These are phyloP conservation scores for Parambassis ranga DNA, from an alignment of 2,797 vertebrate genomes.

Conservation along the genomic window DNA sequence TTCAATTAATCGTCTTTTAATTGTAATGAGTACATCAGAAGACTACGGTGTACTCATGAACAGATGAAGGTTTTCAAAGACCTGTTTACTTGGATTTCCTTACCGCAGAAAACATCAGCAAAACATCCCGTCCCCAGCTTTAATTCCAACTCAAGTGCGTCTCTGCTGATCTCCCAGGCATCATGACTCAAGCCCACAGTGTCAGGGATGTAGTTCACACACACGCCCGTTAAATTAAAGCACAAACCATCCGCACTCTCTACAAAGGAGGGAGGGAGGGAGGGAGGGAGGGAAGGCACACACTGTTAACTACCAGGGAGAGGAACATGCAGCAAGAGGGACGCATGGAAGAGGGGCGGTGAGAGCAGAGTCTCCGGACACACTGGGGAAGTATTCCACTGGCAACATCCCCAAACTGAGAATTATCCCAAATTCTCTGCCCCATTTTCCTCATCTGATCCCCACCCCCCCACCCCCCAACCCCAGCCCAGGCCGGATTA, in stretches of 20 bases:
- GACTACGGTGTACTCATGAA: no score
- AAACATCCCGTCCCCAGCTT: slow-evolving; percentile 99
- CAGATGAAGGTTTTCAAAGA: background rate
- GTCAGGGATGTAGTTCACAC: slow-evolving; percentile 92
- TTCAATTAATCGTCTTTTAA: no score
- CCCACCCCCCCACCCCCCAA: no score
- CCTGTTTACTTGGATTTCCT: slow-evolving; percentile 71
- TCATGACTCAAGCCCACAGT: slow-evolving; percentile 98
- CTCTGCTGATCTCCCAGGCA: slow-evolving; percentile 95
- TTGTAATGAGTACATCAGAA: no score
- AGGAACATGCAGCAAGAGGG: slow-evolving; percentile 86
- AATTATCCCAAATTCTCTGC: background rate
- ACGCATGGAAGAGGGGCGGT: slow-evolving; percentile 81
- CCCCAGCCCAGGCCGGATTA: background rate
- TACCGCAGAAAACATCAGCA: slow-evolving; percentile 99
- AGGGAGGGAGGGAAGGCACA: slow-evolving; percentile 73
- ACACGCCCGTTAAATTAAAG: slow-evolving; percentile 95
- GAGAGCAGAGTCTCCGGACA: slow-evolving; percentile 41
- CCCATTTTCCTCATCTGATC: slow-evolving; percentile 7
- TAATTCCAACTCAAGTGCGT: slow-evolving; percentile 87
- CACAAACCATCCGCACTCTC: slow-evolving; percentile 98
- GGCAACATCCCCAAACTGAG: slow-evolving; percentile 5
- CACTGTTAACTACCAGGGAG: slow-evolving; percentile 84
- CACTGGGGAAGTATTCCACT: background rate
- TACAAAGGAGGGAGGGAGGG: slow-evolving; percentile 80